phyloP scores from a whole-genome alignment of 2,113 vertebrate species.

The Asarcornis scutulata region DNA sequence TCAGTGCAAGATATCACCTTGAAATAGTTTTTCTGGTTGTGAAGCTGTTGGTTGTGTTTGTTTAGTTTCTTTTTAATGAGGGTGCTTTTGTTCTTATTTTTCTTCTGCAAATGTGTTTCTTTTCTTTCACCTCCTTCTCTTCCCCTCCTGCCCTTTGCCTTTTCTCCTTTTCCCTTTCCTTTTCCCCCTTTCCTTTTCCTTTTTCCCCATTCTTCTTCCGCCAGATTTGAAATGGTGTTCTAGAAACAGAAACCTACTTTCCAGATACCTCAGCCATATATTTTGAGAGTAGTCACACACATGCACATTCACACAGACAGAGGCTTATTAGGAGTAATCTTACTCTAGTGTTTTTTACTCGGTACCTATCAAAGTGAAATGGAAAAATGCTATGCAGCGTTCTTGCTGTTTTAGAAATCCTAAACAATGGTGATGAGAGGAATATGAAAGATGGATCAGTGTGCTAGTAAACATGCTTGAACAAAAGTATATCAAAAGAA shows the following conservation, averaged over 20 bases:
- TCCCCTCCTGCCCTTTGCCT: background rate
- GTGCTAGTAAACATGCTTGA: conserved; percentile 80
- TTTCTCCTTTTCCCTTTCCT: background rate
- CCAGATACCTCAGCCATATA: background rate
- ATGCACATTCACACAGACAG: background rate
- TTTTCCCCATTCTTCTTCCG: background rate
- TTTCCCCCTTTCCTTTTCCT: background rate
- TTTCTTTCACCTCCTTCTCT: background rate
- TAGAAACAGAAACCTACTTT: background rate
- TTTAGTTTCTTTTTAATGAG: background rate
- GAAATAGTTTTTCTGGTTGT: background rate
- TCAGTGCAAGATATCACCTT: background rate
- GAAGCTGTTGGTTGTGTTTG: background rate
- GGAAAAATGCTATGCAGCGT: background rate
- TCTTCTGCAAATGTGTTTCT: background rate
- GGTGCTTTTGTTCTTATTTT: background rate
- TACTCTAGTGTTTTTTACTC: background rate
- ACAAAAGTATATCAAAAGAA: conserved; percentile 80
- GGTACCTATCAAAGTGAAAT: background rate
- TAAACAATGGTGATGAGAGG: conserved; percentile 76
- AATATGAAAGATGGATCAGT: conserved; percentile 77
- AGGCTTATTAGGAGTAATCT: background rate
- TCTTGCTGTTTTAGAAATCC: conserved; percentile 73
- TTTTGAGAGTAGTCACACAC: background rate
- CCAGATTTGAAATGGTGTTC: background rate